Base-by-base conservation (phyloP, 2,888 invertebrate genomes). In the Nomada goodeniana region DNA sequence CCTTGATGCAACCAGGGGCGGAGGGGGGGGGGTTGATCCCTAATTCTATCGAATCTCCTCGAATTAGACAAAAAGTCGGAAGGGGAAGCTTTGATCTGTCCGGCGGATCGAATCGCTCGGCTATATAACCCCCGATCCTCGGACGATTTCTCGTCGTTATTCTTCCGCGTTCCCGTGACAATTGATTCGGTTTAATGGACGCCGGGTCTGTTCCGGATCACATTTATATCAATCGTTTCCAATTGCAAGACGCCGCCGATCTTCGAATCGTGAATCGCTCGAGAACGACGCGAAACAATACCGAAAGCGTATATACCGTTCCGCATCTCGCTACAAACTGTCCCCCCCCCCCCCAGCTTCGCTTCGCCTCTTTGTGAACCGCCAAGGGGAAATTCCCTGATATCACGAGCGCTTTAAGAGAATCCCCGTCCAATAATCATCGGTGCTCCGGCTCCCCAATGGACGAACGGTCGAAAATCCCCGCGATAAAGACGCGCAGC, bases 401-500 rank as follows among this genome's bases (percentile, higher is more conserved):
- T 55, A 65, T 65, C 65, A 60, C 26, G 42, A 42, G 20, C 36
- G 69, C 26, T 83, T 86, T 42, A 61, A 61, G 63, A 29, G 86
- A 68, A 69, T 76, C 61, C 72, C 63, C 64, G 53, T 63, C 71
- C 61, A 68, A 77, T 78, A 69, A 77, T 70, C 70, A 69, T 63
- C 80, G 65, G 20, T 44, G 18, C 50, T 23, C 60, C 70, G 20
- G 18, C 60, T 67, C 65, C 53, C 57, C 65, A 76, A 63, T 67
- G 76, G 67, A 61, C 68, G 79, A 72, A 65, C 79, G 57, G 65
- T 29, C 53, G 85, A 82, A 86, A 86, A 86, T 78, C 85, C 88
- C 74, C 70, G 77, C 85, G 78, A 82, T 86, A 88, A 84, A 87
- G 82, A 82, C 76, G 82, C 82, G 76, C 63, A 69, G 76, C 64